phyloP scores from a whole-genome alignment of 1,140 invertebrate species.

The Aphelenchoides avenae region DNA sequence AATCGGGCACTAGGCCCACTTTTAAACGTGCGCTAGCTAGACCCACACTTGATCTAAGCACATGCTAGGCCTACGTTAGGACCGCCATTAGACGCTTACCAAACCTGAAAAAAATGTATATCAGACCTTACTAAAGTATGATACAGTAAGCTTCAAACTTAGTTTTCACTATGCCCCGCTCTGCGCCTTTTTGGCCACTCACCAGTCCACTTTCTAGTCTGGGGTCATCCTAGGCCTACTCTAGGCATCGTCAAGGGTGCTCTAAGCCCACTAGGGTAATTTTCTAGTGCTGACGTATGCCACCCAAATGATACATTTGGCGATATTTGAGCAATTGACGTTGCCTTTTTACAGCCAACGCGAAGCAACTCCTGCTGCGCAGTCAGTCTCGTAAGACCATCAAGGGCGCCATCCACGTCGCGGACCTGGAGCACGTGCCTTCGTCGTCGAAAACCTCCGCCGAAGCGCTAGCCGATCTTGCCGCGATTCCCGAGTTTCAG shows the following conservation, averaged over 20 bases:
- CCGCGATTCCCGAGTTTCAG: slow-evolving; percentile 42
- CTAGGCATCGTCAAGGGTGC: too few species aligned
- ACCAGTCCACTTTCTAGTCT: slow-evolving; percentile 7
- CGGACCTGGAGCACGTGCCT: slow-evolving; percentile 24
- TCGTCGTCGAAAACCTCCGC: neutral
- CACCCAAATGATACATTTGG: neutral
- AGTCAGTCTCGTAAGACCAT: slow-evolving; percentile 46
- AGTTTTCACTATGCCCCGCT: too few species aligned
- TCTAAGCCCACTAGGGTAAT: too few species aligned
- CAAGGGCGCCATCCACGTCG: slow-evolving; percentile 47
- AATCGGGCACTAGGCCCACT: too few species aligned
- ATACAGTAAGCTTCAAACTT: too few species aligned
- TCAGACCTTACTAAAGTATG: too few species aligned
- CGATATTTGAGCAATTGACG: slow-evolving; percentile 23
- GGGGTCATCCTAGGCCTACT: neutral
- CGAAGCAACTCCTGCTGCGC: slow-evolving; percentile 40
- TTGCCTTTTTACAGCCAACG: slow-evolving; percentile 37
- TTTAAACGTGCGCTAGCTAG: too few species aligned
- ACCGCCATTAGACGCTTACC: too few species aligned
- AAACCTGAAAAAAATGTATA: too few species aligned
- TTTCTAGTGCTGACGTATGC: neutral
- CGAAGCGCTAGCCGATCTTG: slow-evolving; percentile 18
- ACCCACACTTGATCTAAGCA: neutral
- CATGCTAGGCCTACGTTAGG: neutral
- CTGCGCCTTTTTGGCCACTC: too few species aligned